phyloP scores from a whole-genome alignment of 2,113 vertebrate species.

The Laticauda laticaudata region DNA sequence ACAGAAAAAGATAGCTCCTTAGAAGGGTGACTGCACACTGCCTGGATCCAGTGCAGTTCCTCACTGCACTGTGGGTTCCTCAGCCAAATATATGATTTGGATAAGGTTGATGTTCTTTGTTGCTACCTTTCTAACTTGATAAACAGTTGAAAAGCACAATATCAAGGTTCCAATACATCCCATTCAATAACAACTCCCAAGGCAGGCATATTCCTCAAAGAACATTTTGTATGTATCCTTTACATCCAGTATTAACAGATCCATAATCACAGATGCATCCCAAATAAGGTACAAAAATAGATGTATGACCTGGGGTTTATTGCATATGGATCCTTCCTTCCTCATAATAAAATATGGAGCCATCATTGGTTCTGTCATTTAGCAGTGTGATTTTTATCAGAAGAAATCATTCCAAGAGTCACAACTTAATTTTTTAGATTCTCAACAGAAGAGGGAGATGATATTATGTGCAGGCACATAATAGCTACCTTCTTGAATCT shows the following conservation, averaged over 20 bases:
- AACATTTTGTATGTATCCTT: not conserved
- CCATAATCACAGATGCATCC: not conserved
- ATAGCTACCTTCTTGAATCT: not conserved
- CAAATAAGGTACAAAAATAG: not conserved
- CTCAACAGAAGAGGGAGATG: not conserved
- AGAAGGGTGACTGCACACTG: not conserved
- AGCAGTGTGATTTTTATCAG: not conserved
- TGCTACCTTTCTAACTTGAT: not conserved
- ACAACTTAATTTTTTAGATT: not conserved
- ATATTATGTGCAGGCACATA: not conserved
- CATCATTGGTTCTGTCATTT: not conserved
- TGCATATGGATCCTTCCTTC: not conserved
- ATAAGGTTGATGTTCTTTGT: not conserved
- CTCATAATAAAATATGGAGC: not conserved
- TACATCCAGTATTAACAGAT: not conserved
- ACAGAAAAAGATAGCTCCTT: not conserved
- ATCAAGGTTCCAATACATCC: too few species aligned
- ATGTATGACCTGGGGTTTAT: not conserved
- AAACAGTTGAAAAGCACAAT: not conserved
- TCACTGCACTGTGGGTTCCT: not conserved
- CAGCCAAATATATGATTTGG: not conserved
- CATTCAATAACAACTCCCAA: too few species aligned
- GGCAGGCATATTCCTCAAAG: too few species aligned
- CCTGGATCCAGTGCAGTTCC: not conserved
- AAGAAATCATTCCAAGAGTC: not conserved